Evolutionary conservation across 2,888 invertebrate species (phyloP).

Genomic region (Eucera pruinosa): DNA sequence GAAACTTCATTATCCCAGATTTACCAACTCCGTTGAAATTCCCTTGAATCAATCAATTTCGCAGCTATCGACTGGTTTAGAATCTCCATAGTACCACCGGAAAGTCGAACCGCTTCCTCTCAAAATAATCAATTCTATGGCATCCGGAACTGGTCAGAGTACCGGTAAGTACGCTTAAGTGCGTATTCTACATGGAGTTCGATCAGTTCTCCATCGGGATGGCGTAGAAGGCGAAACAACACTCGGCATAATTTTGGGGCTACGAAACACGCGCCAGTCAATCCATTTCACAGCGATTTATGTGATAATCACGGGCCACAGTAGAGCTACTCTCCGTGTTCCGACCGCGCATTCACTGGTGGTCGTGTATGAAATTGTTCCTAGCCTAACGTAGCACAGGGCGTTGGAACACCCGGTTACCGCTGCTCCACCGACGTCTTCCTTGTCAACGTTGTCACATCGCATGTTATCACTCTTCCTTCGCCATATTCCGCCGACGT

Average conservation of each 20-base stretch:
- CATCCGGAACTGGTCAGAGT: neutral
- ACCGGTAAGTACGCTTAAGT: neutral
- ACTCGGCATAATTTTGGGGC: conserved; percentile 41
- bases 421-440: conserved; percentile 27
- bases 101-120: neutral
- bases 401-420: conserved; percentile 20
- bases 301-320: conserved; percentile 47
- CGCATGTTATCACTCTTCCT: conserved; percentile 39
- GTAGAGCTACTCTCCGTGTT: conserved; percentile 32
- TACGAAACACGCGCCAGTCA: conserved; percentile 34
- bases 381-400: conserved; percentile 29
- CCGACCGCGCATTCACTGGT: conserved; percentile 10
- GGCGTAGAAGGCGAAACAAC: conserved; percentile 45
- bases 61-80: too few species aligned
- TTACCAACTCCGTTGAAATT: too few species aligned
- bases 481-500: conserved; percentile 9
- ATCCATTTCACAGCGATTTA: conserved; percentile 52
- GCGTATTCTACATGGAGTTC: conserved; percentile 8
- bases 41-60: neutral
- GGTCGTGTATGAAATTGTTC: conserved; percentile 51
- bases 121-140: conserved; percentile 15
- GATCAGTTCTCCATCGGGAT: conserved; percentile 3
- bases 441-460: conserved; percentile 37
- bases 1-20: neutral
- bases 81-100: neutral